Evolutionary conservation across 35 echinoderm and acorn worm genomes (phyloP).

Genomic region (Apostichopus parvimensis): DNA sequence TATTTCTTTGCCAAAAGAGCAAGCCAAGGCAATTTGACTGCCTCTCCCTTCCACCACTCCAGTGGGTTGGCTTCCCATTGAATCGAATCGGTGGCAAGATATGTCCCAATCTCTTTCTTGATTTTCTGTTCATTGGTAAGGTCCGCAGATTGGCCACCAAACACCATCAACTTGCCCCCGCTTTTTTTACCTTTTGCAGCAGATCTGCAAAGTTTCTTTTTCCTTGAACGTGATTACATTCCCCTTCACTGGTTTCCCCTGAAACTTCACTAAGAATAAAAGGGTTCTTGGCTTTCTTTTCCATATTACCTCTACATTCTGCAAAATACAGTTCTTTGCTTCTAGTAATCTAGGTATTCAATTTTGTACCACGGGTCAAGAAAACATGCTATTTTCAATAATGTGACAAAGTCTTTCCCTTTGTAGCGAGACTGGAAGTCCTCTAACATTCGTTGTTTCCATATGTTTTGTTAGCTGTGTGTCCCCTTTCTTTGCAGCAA

Average conservation of each 20-base stretch:
- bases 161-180: not conserved
- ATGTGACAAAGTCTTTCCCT: not conserved
- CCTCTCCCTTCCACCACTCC: constrained; percentile 14
- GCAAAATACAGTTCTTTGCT: not conserved
- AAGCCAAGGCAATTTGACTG: constrained; percentile 19
- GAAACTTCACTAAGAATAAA: not conserved
- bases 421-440: constrained; percentile 2
- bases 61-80: constrained; percentile 16
- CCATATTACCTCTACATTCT: not conserved
- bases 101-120: not conserved
- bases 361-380: constrained; percentile 7
- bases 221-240: constrained; percentile 6
- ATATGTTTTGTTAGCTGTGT: not conserved
- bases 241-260: not conserved
- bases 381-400: constrained; percentile 6
- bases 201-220: not conserved
- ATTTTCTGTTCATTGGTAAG: not conserved
- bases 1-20: constrained; percentile 32
- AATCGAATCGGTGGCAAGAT: not conserved
- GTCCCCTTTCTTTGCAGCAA: not conserved
- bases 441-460: constrained; percentile 10
- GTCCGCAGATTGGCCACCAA: not conserved
- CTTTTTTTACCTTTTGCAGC: constrained; percentile 25
- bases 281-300: not conserved
- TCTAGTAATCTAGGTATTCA: too few species aligned